phyloP scores from a whole-genome alignment of 2,888 invertebrate genomes.

The Hyalella azteca region DNA sequence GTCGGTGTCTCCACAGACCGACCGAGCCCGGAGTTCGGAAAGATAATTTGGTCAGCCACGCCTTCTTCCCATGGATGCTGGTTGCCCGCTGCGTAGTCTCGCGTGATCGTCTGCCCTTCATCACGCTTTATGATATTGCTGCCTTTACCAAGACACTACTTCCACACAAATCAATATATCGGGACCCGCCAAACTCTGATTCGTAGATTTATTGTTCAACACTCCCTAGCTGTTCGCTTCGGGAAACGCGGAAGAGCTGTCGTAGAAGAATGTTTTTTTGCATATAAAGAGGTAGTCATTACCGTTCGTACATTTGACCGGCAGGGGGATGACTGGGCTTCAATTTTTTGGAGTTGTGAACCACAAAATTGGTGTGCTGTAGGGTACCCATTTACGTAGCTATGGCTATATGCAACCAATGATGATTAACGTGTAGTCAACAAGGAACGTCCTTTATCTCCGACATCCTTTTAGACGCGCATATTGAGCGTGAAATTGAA shows the following conservation, averaged over 20 bases:
- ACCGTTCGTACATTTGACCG: background rate
- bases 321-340: background rate
- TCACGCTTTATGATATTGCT: constrained; percentile 37
- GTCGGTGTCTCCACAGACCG: background rate
- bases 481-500: constrained; percentile 28
- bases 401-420: background rate
- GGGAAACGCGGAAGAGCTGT: background rate
- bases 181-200: constrained; percentile 25
- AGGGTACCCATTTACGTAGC: background rate
- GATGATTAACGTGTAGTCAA: background rate
- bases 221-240: background rate
- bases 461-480: background rate
- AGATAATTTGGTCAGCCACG: background rate
- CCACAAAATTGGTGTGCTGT: background rate
- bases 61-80: background rate
- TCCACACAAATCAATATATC: constrained; percentile 33
- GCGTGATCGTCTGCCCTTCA: constrained; percentile 31
- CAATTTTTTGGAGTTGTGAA: background rate
- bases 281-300: background rate
- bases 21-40: too few relatives aligned
- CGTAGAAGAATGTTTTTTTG: background rate
- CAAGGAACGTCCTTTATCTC: background rate
- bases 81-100: constrained; percentile 13
- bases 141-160: constrained; percentile 31
- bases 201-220: constrained; percentile 24